These are phyloP conservation scores for Drosophila burlai DNA, from an alignment of 1,140 invertebrate species.

Conservation along the genomic window DNA sequence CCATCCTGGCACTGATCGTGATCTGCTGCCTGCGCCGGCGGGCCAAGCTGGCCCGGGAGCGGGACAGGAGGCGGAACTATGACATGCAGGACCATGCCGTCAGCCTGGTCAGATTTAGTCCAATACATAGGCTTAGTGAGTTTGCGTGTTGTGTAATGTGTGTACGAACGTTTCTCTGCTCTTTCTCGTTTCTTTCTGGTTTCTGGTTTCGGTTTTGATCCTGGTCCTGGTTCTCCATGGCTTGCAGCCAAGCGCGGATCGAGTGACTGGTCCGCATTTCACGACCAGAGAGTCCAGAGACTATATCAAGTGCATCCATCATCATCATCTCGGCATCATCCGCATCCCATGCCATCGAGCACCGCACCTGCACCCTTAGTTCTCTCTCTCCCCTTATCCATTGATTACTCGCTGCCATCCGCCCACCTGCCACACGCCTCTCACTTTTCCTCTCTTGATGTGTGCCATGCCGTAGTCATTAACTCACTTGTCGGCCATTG, in stretches of 20 bases:
- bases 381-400: background rate
- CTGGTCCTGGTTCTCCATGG: background rate
- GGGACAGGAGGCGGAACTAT: constrained; percentile 91
- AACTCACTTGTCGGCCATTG: constrained; percentile 36
- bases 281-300: constrained; percentile 11
- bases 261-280: constrained; percentile 16
- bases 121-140: constrained; percentile 90
- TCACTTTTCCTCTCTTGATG: constrained; percentile 31
- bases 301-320: constrained; percentile 8
- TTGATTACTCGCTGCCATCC: background rate
- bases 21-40: constrained; percentile 94
- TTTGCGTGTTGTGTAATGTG: constrained; percentile 79
- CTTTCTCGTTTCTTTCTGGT: constrained; percentile 4
- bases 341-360: background rate
- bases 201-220: background rate
- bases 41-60: constrained; percentile 92
- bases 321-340: background rate
- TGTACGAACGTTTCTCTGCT: constrained; percentile 45
- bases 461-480: constrained; percentile 49
- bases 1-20: constrained; percentile 92
- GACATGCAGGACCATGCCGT: constrained; percentile 92
- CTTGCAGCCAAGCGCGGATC: constrained; percentile 28
- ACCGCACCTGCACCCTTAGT: constrained; percentile 4
- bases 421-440: background rate
- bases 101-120: constrained; percentile 91